phyloP scores from a whole-genome alignment of 1,140 invertebrate species.

The Pogonus chalceus region DNA sequence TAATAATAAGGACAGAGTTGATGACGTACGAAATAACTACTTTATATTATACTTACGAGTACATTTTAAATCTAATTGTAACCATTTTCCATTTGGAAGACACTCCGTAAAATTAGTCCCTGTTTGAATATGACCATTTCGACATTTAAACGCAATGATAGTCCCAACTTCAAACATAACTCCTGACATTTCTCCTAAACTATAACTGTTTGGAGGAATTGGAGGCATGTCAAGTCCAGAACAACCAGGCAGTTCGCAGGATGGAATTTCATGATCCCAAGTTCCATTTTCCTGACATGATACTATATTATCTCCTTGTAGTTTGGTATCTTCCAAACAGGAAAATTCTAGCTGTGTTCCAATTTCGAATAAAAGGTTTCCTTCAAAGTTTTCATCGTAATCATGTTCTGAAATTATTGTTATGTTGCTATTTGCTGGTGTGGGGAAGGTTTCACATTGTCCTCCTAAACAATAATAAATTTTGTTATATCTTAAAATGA shows the following conservation, averaged over 20 bases:
- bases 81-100: slow-evolving; percentile 38
- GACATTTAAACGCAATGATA: slow-evolving; percentile 35
- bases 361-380: slow-evolving; percentile 14
- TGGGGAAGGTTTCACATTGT: slow-evolving; percentile 36
- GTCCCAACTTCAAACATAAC: slow-evolving; percentile 21
- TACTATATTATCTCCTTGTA: slow-evolving; percentile 34
- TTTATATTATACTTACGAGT: slow-evolving; percentile 22
- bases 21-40: neutral
- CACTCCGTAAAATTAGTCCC: slow-evolving; percentile 34
- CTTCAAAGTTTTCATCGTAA: slow-evolving; percentile 16
- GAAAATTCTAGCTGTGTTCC: slow-evolving; percentile 39
- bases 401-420: slow-evolving; percentile 21
- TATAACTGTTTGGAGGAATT: slow-evolving; percentile 34
- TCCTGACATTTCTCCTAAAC: slow-evolving; percentile 25
- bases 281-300: slow-evolving; percentile 38
- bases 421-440: slow-evolving; percentile 35
- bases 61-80: slow-evolving; percentile 33
- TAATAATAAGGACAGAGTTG: neutral
- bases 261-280: slow-evolving; percentile 34
- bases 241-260: slow-evolving; percentile 26
- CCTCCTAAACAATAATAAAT: slow-evolving; percentile 11
- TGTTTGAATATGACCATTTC: slow-evolving; percentile 32
- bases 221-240: slow-evolving; percentile 24
- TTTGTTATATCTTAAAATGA: neutral
- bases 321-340: slow-evolving; percentile 35